These are phyloP conservation scores for Argynnis bischoffii DNA, from an alignment of 2,888 invertebrate genomes.

Conservation along the genomic window DNA sequence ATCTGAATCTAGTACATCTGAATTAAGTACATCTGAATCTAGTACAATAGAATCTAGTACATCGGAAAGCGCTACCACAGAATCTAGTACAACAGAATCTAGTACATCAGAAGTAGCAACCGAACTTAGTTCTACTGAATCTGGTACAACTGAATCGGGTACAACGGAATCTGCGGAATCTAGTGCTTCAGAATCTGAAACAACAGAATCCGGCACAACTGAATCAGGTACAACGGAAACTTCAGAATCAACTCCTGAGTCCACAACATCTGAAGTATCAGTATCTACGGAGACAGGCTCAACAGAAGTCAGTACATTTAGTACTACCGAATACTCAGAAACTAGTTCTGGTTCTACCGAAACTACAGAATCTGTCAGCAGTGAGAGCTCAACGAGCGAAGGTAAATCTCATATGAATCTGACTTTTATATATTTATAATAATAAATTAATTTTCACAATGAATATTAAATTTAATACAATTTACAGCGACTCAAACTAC, in stretches of 20 bases:
- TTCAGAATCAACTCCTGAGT: background rate
- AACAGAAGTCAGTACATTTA: background rate
- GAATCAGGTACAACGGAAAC: background rate
- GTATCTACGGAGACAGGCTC: constrained; percentile 10
- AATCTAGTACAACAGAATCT: constrained; percentile 29
- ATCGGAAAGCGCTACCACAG: constrained; percentile 20
- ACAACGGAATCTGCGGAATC: constrained; percentile 10
- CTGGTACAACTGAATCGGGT: constrained; percentile 10
- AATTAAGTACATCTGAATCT: constrained; percentile 7
- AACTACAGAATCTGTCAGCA: background rate
- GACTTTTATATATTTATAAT: too few relatives aligned
- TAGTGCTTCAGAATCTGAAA: background rate
- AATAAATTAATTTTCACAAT: too few relatives aligned
- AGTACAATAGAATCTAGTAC: constrained; percentile 26
- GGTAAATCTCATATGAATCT: background rate
- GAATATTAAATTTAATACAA: constrained; percentile 6
- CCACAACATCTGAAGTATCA: constrained; percentile 3
- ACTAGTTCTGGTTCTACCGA: constrained; percentile 2
- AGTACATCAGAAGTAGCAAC: constrained; percentile 17
- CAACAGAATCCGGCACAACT: constrained; percentile 10
- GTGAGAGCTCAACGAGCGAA: constrained; percentile 8
- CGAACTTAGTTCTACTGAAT: background rate
- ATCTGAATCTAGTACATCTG: constrained; percentile 4
- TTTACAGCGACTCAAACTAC: constrained; percentile 25
- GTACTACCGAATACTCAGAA: constrained; percentile 6